Evolutionary conservation across 2,113 vertebrate species (phyloP).

Genomic region (Alligator sinensis): DNA sequence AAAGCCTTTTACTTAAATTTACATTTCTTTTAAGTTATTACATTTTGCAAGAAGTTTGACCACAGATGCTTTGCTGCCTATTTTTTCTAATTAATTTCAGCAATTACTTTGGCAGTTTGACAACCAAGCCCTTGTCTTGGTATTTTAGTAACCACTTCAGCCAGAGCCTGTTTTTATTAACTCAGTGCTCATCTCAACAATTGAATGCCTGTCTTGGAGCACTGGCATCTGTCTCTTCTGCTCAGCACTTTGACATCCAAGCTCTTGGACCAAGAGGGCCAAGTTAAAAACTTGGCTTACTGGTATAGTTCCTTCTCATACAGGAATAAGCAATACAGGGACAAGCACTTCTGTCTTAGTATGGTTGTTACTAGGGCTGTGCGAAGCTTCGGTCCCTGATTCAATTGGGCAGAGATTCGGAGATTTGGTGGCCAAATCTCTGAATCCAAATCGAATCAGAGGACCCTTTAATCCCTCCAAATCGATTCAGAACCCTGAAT

Average conservation of each 20-base stretch:
- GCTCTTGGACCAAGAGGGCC: background rate
- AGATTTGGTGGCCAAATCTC: no score
- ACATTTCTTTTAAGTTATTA: background rate
- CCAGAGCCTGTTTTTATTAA: no score
- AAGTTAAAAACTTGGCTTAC: constrained; percentile 13
- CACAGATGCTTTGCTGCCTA: background rate
- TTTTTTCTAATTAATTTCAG: background rate
- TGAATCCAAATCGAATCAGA: no score
- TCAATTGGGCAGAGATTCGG: no score
- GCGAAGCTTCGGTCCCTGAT: no score
- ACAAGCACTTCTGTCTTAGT: background rate
- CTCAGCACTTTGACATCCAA: background rate
- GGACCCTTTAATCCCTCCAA: no score
- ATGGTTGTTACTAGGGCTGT: no score
- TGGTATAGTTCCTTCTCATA: background rate
- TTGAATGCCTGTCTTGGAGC: background rate
- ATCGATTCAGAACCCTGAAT: no score
- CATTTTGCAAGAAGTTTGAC: background rate
- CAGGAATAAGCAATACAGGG: background rate
- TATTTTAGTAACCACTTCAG: background rate
- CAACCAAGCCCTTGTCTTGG: background rate
- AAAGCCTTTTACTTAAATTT: background rate
- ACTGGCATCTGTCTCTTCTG: background rate
- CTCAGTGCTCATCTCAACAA: background rate
- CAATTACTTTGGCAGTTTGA: background rate